These are phyloP conservation scores for Octodon degus DNA, from an alignment of 2,113 vertebrate genomes.

Conservation along the genomic window DNA sequence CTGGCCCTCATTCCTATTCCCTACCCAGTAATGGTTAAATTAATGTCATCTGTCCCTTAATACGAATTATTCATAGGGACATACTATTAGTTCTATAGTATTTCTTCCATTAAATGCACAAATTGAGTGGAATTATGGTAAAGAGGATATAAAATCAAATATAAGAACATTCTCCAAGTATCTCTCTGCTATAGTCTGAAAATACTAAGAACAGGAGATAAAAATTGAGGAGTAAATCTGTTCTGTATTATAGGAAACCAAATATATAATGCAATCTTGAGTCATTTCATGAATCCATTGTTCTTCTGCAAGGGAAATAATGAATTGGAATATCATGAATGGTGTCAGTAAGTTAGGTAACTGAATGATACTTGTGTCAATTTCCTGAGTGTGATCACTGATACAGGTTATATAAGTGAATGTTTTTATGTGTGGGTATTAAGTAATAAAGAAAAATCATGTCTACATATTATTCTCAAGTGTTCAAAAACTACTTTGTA, in stretches of 20 bases:
- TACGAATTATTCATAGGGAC: not conserved
- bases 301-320: not conserved
- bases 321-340: not conserved
- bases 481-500: not conserved
- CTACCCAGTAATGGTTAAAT: not conserved
- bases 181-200: not conserved
- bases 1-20: not conserved
- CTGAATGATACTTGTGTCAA: not conserved
- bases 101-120: not conserved
- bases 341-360: not conserved
- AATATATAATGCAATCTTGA: not conserved
- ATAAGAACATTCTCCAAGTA: not conserved
- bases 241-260: not conserved
- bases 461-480: not conserved
- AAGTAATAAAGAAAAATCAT: not conserved
- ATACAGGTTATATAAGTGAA: not conserved
- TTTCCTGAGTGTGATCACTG: not conserved
- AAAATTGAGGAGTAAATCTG: not conserved
- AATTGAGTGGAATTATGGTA: not conserved
- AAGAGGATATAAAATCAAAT: not conserved
- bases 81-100: not conserved
- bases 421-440: not conserved
- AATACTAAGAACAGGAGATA: not conserved
- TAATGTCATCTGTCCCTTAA: not conserved
- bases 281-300: not conserved